These are phyloP conservation scores for Trilocha varians DNA, from an alignment of 2,888 invertebrate genomes.

Conservation along the genomic window DNA sequence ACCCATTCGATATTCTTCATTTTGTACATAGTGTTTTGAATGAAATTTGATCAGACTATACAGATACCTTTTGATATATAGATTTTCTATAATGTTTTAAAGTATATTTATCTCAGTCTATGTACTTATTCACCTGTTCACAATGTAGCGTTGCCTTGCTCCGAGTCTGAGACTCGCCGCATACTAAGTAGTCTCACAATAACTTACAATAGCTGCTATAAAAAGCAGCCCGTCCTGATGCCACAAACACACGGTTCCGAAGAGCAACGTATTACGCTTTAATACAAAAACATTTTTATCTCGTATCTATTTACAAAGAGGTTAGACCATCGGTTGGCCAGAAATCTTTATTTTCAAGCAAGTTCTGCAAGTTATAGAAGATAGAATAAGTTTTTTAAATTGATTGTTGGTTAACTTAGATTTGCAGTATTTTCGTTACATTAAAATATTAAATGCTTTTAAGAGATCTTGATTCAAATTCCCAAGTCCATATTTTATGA, in stretches of 20 bases:
- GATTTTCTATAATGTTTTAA: constrained; percentile 9
- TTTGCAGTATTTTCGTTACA: too few species aligned
- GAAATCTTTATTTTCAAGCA: too few species aligned
- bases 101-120: constrained; percentile 36
- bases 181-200: constrained; percentile 48
- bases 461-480: background rate
- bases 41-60: background rate
- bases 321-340: too few species aligned
- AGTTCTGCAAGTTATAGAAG: too few species aligned
- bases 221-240: constrained; percentile 35
- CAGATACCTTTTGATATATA: background rate
- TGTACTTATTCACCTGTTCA: constrained; percentile 36
- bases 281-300: too few species aligned
- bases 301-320: too few species aligned
- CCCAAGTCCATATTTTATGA: too few species aligned
- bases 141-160: constrained; percentile 37
- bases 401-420: too few species aligned
- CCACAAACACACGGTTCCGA: constrained; percentile 23
- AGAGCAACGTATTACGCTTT: too few species aligned
- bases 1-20: constrained; percentile 26
- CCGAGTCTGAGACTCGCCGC: constrained; percentile 29
- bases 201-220: constrained; percentile 44
- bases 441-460: too few species aligned
- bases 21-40: background rate
- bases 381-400: too few species aligned